A percentile compares a stretch with the other conserved stretches of the same genome.
These are phyloP conservation scores for Vipera ursinii DNA, from an alignment of 2,797 vertebrate species.

Conservation along the genomic window DNA sequence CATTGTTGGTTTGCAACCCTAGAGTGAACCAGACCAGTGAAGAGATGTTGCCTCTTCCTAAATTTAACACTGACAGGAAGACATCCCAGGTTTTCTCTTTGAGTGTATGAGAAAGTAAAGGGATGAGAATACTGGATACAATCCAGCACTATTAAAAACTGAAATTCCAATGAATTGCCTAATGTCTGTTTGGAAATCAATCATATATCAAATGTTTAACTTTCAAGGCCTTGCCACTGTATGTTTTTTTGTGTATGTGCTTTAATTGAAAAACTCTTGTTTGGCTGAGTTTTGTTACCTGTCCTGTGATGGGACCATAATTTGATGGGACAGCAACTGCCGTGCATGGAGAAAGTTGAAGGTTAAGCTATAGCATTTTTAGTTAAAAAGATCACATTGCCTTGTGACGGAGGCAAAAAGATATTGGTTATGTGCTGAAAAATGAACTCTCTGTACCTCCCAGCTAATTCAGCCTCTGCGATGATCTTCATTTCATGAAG, in stretches of 20 bases:
- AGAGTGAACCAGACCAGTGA: neutral
- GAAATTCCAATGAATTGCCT: neutral
- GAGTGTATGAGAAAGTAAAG: neutral
- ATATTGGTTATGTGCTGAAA: neutral
- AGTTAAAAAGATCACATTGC: neutral
- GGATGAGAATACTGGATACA: neutral
- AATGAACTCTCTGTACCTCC: neutral
- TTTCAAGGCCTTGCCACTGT: neutral
- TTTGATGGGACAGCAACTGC: neutral
- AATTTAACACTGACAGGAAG: neutral
- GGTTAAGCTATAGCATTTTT: neutral
- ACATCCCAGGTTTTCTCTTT: neutral
- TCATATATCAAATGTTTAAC: neutral
- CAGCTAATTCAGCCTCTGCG: neutral
- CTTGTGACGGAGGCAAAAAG: neutral
- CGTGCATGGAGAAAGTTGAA: neutral
- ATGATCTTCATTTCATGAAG: slow-evolving; percentile 23
- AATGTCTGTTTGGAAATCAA: neutral
- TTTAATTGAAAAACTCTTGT: neutral
- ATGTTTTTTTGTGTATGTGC: neutral
- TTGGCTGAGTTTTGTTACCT: neutral
- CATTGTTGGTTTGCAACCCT: neutral
- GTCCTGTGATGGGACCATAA: neutral
- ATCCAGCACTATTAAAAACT: neutral
- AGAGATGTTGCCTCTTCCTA: neutral